phyloP scores from a whole-genome alignment of 2,888 invertebrate genomes.

The Nomada lathburiana region DNA sequence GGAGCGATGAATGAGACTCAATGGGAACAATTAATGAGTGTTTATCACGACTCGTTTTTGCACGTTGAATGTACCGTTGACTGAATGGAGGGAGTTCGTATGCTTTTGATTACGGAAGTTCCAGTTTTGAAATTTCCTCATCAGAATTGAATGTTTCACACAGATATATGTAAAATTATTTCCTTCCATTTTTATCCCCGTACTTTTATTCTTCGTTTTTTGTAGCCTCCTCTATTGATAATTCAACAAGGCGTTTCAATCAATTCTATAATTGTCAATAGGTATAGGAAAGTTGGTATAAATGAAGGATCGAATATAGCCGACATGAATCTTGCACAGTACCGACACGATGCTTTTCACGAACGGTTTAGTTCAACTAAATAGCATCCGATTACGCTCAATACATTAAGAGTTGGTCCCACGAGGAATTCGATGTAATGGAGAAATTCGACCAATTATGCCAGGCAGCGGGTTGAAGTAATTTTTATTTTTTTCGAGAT shows the following conservation, averaged over 20 bases:
- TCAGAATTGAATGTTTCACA: not conserved
- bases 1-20: not conserved
- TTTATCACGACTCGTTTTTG: not conserved
- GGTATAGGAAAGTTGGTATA: too few species aligned
- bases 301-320: constrained; percentile 2
- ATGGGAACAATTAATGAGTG: not conserved
- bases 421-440: constrained; percentile 3
- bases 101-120: not conserved
- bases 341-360: constrained; percentile 17
- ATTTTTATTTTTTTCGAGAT: too few species aligned
- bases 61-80: not conserved
- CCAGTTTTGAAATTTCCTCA: not conserved
- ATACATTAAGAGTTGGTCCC: not conserved
- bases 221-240: not conserved
- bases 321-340: constrained; percentile 14
- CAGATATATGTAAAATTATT: not conserved
- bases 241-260: not conserved
- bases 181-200: too few species aligned
- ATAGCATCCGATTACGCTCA: constrained; percentile 4
- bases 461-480: not conserved
- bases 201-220: not conserved
- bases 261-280: constrained; percentile 16
- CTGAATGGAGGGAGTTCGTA: not conserved
- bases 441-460: not conserved
- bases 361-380: constrained; percentile 24